Base-by-base conservation (phyloP, 2,888 invertebrate genomes). In the Steinernema scapterisci region DNA sequence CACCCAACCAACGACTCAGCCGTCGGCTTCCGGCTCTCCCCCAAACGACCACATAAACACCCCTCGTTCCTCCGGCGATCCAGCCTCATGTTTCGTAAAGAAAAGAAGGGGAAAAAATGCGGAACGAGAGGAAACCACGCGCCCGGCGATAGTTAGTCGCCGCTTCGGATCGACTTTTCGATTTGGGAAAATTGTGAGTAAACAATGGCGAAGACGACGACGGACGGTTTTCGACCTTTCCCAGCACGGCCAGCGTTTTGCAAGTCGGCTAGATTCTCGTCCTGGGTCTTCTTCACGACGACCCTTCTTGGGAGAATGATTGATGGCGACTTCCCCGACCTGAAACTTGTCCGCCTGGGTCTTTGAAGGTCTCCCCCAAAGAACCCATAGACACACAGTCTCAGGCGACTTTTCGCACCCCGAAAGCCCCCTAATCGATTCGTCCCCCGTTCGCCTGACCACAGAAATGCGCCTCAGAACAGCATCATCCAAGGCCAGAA, bases 251-350 rank as follows among this genome's bases (percentile, higher is more conserved):
- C 5, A 3, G 38, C 38, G n/a, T 38, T 38, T 38, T 38, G 38
- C 9, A 38, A 38, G 9, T 3, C 3, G 5, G 38, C 38, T 38
- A 3, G 38, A 38, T 9, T n/a, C n/a, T n/a, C n/a, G n/a, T n/a
- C n/a, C n/a, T n/a, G n/a, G n/a, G n/a, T n/a, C n/a, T n/a, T n/a
- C n/a, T n/a, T n/a, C n/a, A n/a, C n/a, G n/a, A n/a, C n/a, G n/a
- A n/a, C n/a, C n/a, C n/a, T n/a, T n/a, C n/a, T n/a, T n/a, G n/a
- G n/a, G n/a, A n/a, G n/a, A n/a, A 11, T 52, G 52, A 52, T 52
- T 23, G 52, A 52, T 52, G 21, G 52, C 52, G 52, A 23, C 52
- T 21, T 52, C 52, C 52, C 52, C 21, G 52, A 52, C 52, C 52
- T 23, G 21, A 21, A 23, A 21, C 23, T 23, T 52, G 52, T 52